Conservation (phyloP, 2,113 vertebrate genomes). For the Melanotaenia duboulayi region DNA sequence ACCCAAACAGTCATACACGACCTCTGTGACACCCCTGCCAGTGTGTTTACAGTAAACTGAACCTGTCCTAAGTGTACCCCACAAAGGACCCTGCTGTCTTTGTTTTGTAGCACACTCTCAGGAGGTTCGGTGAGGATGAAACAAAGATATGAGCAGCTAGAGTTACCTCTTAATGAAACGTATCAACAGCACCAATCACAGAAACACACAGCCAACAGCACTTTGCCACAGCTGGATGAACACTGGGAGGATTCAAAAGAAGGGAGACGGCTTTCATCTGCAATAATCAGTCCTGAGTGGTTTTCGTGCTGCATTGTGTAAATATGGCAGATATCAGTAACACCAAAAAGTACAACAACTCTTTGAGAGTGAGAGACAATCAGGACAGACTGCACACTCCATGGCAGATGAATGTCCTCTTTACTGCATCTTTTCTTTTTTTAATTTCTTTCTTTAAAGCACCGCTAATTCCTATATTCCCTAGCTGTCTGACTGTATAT, state of each 20-base stretch:
- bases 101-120: constrained; percentile 61
- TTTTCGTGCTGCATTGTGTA: constrained; percentile 8
- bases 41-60: constrained; percentile 82
- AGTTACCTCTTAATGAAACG: constrained; percentile 79
- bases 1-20: constrained; percentile 64
- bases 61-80: constrained; percentile 60
- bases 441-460: neutral
- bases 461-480: neutral
- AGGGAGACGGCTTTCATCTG: constrained; percentile 19
- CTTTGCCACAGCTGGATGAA: constrained; percentile 48
- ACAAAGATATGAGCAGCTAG: constrained; percentile 64
- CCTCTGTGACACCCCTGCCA: constrained; percentile 63
- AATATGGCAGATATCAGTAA: neutral
- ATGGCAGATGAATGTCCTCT: neutral
- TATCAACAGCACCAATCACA: constrained; percentile 75
- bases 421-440: neutral
- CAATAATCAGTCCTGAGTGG: constrained; percentile 1
- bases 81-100: constrained; percentile 65
- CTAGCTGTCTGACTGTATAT: too few species aligned
- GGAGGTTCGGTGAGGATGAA: constrained; percentile 62
- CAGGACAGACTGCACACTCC: neutral
- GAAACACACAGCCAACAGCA: constrained; percentile 46
- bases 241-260: constrained; percentile 15
- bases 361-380: neutral
- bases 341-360: neutral